Base-by-base conservation (phyloP, 2,113 vertebrate species). In the Rhineura floridana region DNA sequence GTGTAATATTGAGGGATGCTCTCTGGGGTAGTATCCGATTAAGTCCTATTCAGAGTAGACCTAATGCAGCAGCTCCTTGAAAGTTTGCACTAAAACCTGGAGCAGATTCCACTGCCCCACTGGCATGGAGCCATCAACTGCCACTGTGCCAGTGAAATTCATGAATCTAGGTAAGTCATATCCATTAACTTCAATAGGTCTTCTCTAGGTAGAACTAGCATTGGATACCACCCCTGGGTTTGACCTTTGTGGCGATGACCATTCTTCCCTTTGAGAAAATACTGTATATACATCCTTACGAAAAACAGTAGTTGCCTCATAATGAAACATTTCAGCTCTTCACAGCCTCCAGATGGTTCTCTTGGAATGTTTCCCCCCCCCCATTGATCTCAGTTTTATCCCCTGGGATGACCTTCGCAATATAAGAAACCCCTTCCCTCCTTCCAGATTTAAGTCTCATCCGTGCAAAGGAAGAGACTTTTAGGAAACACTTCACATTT, bases 281-380 rank as follows among this genome's bases (percentile, higher is more conserved):
- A 65, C n/a, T 39, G 12, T 10, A 5, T 48, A 30, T 2, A 17
- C 55, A 33, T 15, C 62, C 25, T 78, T 28, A 3, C 42, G 33
- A 21, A n/a, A 8, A 30, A 33, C 21, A 63, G 25, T 15, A n/a
- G 3, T 59, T 67, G 10, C 42, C 33, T 13, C 81, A 33, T 67
- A 88, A 72, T 80, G 59, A 90, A 91, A 88, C 6, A 63, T 63
- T 63, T 62, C 42, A 46, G 73, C 12, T 8, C 19, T 65, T 62
- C 4, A 12, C 1, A 30, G 1, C 36, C 67, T 82, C 33, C 1
- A 15, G 33, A 9, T 15, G 84, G 55, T 23, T 33, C 83, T 42
- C 23, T 11, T 8, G 87, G 80, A 52, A 4, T 8, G 1, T 33
- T 69, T 10, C 36, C 72, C 15, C 55, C 87, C 0, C 6, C 23